These are phyloP conservation scores for Antrozous pallidus DNA, from an alignment of 2,797 vertebrate species.

Conservation along the genomic window DNA sequence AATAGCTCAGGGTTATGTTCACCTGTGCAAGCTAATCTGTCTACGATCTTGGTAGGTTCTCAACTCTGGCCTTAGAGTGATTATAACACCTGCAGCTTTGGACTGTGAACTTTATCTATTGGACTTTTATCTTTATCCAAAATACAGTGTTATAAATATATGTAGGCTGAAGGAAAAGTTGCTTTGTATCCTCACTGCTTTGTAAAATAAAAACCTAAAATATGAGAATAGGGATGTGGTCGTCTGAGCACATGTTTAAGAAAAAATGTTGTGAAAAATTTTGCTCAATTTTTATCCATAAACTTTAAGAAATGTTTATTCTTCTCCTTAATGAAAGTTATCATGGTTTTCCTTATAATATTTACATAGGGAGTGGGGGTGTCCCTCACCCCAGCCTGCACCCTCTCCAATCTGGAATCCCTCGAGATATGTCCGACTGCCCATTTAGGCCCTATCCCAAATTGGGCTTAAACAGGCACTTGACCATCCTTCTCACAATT, in stretches of 20 bases:
- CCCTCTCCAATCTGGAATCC: too few species aligned
- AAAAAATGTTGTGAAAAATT: not conserved
- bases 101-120: not conserved
- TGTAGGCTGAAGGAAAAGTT: not conserved
- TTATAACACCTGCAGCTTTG: not conserved
- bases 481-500: too few species aligned
- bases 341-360: not conserved
- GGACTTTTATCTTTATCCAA: not conserved
- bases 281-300: not conserved
- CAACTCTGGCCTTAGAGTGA: not conserved
- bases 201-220: constrained; percentile 13
- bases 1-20: not conserved
- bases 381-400: too few species aligned
- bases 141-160: not conserved
- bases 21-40: not conserved
- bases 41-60: not conserved
- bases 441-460: too few species aligned
- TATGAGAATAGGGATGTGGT: not conserved
- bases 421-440: too few species aligned
- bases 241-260: not conserved
- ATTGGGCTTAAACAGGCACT: too few species aligned
- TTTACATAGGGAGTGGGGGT: too few species aligned
- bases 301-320: not conserved
- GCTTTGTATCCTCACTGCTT: not conserved
- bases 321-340: not conserved